Evolutionary conservation across 2,797 vertebrate species (phyloP).

Genomic region (Ctenopoma multispine): DNA sequence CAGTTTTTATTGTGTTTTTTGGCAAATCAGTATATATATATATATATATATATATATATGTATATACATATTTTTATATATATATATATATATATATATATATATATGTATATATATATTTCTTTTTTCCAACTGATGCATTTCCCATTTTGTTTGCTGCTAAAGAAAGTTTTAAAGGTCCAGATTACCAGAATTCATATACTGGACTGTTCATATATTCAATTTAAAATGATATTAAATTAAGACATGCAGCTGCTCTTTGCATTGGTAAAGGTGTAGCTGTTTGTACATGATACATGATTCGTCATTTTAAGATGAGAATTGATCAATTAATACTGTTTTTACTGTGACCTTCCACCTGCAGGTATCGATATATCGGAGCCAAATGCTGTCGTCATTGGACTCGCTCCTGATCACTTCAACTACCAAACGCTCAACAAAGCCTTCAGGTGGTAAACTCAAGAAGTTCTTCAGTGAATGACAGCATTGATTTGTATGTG

Average conservation of each 20-base stretch:
- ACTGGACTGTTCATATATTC: too few relatives aligned
- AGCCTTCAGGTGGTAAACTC: constrained; percentile 88
- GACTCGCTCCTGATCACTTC: constrained; percentile 93
- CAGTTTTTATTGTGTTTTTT: too few relatives aligned
- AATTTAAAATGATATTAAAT: too few relatives aligned
- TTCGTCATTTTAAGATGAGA: not conserved
- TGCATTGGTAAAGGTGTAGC: not conserved
- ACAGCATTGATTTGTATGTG: not conserved
- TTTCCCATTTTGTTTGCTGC: not conserved
- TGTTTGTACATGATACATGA: not conserved
- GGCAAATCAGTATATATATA: too few relatives aligned
- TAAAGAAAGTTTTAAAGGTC: not conserved
- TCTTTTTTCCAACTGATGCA: too few relatives aligned
- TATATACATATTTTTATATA: too few relatives aligned
- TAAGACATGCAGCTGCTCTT: too few relatives aligned
- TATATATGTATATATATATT: too few relatives aligned
- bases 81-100: too few relatives aligned
- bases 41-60: too few relatives aligned
- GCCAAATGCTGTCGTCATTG: constrained; percentile 94
- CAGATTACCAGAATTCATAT: not conserved
- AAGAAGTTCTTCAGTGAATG: not conserved
- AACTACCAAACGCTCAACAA: constrained; percentile 92
- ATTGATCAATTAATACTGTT: not conserved
- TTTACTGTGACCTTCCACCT: constrained; percentile 1
- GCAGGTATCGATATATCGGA: constrained; percentile 89